A percentile compares a stretch with the other conserved stretches of the same genome.
Evolutionary conservation across 2,113 vertebrate genomes (phyloP).

Genomic region (Thomomys bottae): DNA sequence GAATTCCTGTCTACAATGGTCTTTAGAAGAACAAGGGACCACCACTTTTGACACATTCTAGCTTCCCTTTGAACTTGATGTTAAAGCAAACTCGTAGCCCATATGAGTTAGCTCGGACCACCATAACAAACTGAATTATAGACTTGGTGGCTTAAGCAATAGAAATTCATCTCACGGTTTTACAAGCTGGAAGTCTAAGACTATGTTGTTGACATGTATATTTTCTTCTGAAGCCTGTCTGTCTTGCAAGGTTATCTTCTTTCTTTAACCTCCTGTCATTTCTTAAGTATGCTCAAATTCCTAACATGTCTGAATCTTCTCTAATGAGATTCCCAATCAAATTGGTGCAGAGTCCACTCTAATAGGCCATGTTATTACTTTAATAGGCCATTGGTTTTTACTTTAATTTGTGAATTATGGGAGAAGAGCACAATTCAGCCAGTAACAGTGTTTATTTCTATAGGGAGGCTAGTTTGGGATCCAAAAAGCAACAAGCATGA

Average conservation of each 20-base stretch:
- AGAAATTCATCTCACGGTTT: not conserved
- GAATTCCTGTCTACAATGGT: not conserved
- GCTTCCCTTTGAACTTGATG: not conserved
- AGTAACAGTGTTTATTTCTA: not conserved
- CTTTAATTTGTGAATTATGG: not conserved
- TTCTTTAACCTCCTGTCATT: not conserved
- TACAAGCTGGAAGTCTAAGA: not conserved
- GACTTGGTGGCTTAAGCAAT: not conserved
- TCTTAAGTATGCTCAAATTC: not conserved
- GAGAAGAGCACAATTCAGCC: not conserved
- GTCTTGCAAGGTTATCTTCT: not conserved
- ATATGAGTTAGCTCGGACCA: not conserved
- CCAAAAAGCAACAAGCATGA: not conserved
- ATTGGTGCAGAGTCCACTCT: not conserved
- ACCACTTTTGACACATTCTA: not conserved
- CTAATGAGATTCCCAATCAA: not conserved
- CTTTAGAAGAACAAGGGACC: not conserved
- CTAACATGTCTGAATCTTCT: not conserved
- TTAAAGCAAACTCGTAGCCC: not conserved
- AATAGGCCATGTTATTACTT: not conserved
- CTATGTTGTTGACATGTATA: not conserved
- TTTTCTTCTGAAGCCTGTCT: not conserved
- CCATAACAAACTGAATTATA: not conserved
- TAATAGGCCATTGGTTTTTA: not conserved
- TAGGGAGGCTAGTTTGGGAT: not conserved